These are phyloP conservation scores for Pachyseris speciosa DNA, from an alignment of 64 coral and sea anemone genomes.

Conservation along the genomic window DNA sequence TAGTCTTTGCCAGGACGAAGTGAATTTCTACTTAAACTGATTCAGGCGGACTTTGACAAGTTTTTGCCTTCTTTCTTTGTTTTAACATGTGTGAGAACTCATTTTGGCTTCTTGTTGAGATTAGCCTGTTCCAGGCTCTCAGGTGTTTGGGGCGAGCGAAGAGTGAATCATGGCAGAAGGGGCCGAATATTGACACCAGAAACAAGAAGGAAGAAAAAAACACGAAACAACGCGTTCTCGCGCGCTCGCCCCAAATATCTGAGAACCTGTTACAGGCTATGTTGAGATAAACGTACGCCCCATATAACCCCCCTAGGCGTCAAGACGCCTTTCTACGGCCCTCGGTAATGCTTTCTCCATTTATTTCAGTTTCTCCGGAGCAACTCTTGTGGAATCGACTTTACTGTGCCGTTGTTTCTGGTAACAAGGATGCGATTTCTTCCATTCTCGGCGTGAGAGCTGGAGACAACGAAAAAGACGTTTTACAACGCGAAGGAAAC, in stretches of 20 bases:
- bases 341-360: neutral
- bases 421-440: conserved; percentile 66
- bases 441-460: neutral
- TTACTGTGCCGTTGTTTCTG: conserved; percentile 82
- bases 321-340: too few relatives aligned
- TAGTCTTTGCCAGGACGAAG: too few relatives aligned
- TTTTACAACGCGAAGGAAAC: neutral
- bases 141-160: too few relatives aligned
- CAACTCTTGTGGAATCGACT: conserved; percentile 85
- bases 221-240: too few relatives aligned
- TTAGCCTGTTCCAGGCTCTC: too few relatives aligned
- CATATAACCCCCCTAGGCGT: too few relatives aligned
- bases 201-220: neutral
- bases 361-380: conserved; percentile 43
- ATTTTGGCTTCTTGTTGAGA: too few relatives aligned
- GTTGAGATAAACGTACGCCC: too few relatives aligned
- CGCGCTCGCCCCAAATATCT: too few relatives aligned
- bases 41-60: neutral
- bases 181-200: neutral
- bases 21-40: too few relatives aligned
- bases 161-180: neutral
- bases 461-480: neutral
- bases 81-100: too few relatives aligned
- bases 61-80: neutral
- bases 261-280: too few relatives aligned